phyloP scores from a whole-genome alignment of 2,888 invertebrate species.

The Cinara cedri region DNA sequence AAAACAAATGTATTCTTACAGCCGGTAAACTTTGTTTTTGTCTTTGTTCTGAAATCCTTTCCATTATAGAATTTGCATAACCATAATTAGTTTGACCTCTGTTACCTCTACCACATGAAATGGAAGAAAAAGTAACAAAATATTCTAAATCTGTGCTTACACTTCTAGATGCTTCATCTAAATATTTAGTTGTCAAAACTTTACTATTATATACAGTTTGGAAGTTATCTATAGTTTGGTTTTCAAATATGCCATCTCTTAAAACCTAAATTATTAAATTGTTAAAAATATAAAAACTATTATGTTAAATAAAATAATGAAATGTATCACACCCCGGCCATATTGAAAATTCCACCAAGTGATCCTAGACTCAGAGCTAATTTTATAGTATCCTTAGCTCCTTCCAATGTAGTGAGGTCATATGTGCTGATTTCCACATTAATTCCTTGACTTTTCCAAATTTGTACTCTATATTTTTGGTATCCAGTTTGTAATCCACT shows the following conservation, averaged over 20 bases:
- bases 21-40: conserved; percentile 52
- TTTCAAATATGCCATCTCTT: conserved; percentile 58
- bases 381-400: conserved; percentile 47
- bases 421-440: conserved; percentile 53
- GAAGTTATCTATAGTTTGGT: conserved; percentile 57
- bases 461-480: conserved; percentile 53
- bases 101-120: conserved; percentile 58
- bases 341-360: conserved; percentile 58
- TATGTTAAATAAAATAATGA: not conserved
- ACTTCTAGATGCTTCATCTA: conserved; percentile 50
- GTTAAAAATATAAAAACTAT: not conserved
- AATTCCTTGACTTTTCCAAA: conserved; percentile 52
- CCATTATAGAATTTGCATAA: conserved; percentile 58
- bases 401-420: conserved; percentile 51
- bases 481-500: conserved; percentile 57
- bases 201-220: conserved; percentile 48
- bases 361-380: conserved; percentile 46
- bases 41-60: conserved; percentile 58
- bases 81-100: conserved; percentile 58
- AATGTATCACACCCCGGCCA: conserved; percentile 56
- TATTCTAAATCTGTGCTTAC: conserved; percentile 48
- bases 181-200: conserved; percentile 55
- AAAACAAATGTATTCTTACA: conserved; percentile 22
- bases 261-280: conserved; percentile 41
- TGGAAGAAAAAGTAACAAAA: conserved; percentile 58